Evolutionary conservation across 2,797 vertebrate genomes (phyloP).

Genomic region (Todus mexicanus): DNA sequence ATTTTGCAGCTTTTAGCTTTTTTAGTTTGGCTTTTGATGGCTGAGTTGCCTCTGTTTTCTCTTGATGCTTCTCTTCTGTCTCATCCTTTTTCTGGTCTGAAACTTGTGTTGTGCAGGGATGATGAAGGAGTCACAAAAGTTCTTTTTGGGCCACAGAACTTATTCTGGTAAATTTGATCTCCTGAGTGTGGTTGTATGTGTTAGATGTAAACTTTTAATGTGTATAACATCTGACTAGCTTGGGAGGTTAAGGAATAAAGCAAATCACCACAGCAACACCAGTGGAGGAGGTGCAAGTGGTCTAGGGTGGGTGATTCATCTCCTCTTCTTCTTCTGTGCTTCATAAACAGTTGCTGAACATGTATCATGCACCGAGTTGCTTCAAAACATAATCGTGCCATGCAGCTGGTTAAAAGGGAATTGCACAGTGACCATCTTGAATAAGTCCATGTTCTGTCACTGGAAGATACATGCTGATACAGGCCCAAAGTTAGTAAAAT

Average conservation of each 20-base stretch:
- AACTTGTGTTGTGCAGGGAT: not conserved
- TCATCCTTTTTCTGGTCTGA: not conserved
- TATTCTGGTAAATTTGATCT: not conserved
- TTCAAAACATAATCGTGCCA: fast-evolving
- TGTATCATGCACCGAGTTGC: not conserved
- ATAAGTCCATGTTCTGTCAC: not conserved
- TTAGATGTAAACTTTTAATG: not conserved
- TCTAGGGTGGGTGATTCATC: not conserved
- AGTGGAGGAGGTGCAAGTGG: not conserved
- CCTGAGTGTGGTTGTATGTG: not conserved
- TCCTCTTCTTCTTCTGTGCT: not conserved
- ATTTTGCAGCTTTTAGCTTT: not conserved
- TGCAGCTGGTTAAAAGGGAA: not conserved
- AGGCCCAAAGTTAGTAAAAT: not conserved
- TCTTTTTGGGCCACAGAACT: not conserved
- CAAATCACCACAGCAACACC: not conserved
- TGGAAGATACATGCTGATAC: not conserved
- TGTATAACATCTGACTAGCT: not conserved
- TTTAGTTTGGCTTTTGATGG: not conserved
- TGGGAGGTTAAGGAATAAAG: not conserved
- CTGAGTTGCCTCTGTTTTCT: not conserved
- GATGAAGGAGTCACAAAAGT: not conserved
- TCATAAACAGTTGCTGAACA: not conserved
- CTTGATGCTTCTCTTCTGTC: fast-evolving
- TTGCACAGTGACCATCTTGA: not conserved